A percentile compares a stretch with the other conserved stretches of the same genome.
phyloP scores from a whole-genome alignment of 1,140 invertebrate species.

The Lamellibrachia luymesi region DNA sequence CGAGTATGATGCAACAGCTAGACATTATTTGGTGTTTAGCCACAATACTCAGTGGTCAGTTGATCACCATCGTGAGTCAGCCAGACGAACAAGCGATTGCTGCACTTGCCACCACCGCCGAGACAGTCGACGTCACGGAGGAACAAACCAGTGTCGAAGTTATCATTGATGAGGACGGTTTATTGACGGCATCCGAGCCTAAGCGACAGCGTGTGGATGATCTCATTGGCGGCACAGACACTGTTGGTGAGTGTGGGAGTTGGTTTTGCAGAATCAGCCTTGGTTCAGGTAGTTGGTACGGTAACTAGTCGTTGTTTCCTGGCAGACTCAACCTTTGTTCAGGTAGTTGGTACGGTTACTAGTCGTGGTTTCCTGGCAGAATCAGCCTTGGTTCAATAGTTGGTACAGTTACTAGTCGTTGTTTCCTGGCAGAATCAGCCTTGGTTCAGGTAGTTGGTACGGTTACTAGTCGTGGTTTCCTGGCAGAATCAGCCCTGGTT shows the following conservation, averaged over 20 bases:
- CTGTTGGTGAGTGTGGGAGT: not conserved
- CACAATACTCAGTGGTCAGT: conserved; percentile 36
- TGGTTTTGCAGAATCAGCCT: not conserved
- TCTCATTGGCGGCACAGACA: not conserved
- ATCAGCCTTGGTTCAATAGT: not conserved
- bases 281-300: not conserved
- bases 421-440: no score
- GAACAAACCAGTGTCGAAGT: not conserved
- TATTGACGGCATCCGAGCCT: not conserved
- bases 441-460: no score
- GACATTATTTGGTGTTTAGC: conserved; percentile 18
- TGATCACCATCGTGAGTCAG: conserved; percentile 46
- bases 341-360: not conserved
- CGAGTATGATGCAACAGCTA: not conserved
- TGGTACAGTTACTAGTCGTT: no score
- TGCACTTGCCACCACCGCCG: conserved; percentile 25
- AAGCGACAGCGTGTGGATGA: not conserved
- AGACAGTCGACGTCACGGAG: conserved; percentile 43
- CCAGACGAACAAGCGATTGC: conserved; percentile 34
- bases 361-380: not conserved
- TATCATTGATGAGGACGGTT: not conserved
- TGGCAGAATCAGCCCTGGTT: no score
- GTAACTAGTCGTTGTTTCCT: not conserved
- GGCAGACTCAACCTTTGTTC: not conserved
- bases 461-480: no score